Evolutionary conservation across 2,113 vertebrate genomes (phyloP).

Genomic region (Chamaea fasciata): DNA sequence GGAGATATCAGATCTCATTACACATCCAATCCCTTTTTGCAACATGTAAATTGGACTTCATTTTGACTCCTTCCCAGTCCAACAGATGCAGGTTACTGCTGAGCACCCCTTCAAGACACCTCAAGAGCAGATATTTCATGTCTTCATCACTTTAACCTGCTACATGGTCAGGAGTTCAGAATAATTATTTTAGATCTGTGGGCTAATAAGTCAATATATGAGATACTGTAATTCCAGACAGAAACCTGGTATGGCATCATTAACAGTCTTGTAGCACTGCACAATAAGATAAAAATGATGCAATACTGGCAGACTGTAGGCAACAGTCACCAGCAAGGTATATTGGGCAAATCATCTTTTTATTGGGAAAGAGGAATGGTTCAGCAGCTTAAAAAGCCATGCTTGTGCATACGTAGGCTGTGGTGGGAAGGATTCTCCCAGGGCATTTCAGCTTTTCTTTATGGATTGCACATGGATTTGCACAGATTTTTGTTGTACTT

Average conservation of each 20-base stretch:
- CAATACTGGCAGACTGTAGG: background rate
- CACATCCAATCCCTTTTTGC: constrained; percentile 31
- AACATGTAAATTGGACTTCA: constrained; percentile 57
- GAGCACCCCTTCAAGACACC: background rate
- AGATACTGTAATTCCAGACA: background rate
- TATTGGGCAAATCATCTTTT: background rate
- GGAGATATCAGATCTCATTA: constrained; percentile 62
- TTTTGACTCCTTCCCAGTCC: constrained; percentile 5
- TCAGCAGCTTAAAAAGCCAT: background rate
- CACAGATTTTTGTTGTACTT: background rate
- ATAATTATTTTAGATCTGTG: background rate
- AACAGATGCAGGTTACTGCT: background rate
- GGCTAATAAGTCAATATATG: background rate
- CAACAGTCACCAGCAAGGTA: background rate
- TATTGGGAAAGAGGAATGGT: background rate
- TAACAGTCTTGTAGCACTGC: background rate
- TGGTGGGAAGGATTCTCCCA: background rate
- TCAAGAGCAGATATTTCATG: background rate
- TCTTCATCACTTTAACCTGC: background rate
- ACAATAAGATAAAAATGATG: background rate
- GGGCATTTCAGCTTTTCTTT: background rate
- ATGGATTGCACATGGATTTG: background rate
- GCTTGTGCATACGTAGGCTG: background rate
- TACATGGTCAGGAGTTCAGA: background rate
- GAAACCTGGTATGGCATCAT: background rate